A percentile compares a stretch with the other conserved stretches of the same genome.
These are phyloP conservation scores for Seladonia tumulorum DNA, from an alignment of 2,888 invertebrate species.

Conservation along the genomic window DNA sequence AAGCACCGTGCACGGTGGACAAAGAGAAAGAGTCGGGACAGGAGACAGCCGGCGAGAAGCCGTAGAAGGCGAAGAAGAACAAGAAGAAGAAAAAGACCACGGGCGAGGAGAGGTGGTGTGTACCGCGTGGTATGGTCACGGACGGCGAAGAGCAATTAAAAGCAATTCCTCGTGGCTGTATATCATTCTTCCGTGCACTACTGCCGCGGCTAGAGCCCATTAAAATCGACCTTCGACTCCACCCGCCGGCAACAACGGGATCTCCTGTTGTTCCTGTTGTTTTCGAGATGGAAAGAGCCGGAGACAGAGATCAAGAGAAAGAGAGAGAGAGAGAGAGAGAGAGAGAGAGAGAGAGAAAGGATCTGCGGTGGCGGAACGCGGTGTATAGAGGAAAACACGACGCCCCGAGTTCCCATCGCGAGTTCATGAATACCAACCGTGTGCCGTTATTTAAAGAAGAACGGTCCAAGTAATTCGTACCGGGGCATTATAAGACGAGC, in stretches of 20 bases:
- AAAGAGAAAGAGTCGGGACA: conserved; percentile 8
- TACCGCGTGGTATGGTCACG: conserved; percentile 37
- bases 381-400: neutral
- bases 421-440: neutral
- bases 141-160: conserved; percentile 71
- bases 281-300: conserved; percentile 26
- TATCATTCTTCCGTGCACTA: conserved; percentile 70
- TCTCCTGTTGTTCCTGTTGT: conserved; percentile 58
- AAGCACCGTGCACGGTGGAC: neutral
- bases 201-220: conserved; percentile 63
- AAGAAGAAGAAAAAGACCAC: conserved; percentile 9
- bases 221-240: conserved; percentile 74
- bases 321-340: neutral
- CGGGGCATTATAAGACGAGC: neutral
- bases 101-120: conserved; percentile 5
- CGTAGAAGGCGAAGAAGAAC: neutral
- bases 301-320: neutral
- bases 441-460: conserved; percentile 9
- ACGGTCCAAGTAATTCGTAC: conserved; percentile 9
- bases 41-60: conserved; percentile 30
- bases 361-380: neutral
- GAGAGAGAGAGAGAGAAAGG: no score
- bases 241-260: conserved; percentile 65
- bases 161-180: conserved; percentile 72
- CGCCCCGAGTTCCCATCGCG: neutral